phyloP scores from a whole-genome alignment of 2,797 vertebrate genomes.

The Lindbergichthys nudifrons region DNA sequence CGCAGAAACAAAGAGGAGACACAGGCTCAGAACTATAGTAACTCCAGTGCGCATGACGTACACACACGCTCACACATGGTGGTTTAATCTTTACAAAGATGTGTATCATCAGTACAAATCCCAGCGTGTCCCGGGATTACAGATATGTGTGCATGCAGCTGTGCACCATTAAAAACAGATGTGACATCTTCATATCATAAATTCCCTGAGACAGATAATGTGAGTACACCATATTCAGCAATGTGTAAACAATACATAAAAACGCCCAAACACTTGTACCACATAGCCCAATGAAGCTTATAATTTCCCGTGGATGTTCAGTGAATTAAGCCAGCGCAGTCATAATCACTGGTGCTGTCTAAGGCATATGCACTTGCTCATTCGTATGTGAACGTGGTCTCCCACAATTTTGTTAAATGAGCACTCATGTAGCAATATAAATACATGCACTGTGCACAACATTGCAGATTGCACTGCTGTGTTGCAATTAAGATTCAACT shows the following conservation, averaged over 20 bases:
- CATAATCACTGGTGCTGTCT: slow-evolving; percentile 52
- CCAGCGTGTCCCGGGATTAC: slow-evolving; percentile 77
- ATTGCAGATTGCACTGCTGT: slow-evolving; percentile 33
- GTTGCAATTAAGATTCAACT: slow-evolving; percentile 46
- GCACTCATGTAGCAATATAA: slow-evolving; percentile 26
- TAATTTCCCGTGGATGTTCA: slow-evolving; percentile 59
- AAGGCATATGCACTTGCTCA: slow-evolving; percentile 43
- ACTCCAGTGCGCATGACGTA: slow-evolving; percentile 43
- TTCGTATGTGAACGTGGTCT: slow-evolving; percentile 35
- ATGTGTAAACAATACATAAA: slow-evolving; percentile 68
- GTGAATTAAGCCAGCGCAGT: slow-evolving; percentile 45
- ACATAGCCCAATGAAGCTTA: slow-evolving; percentile 46
- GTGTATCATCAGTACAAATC: slow-evolving; percentile 83
- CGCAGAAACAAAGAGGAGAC: slow-evolving; percentile 77
- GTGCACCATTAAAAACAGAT: slow-evolving; percentile 81
- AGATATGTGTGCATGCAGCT: slow-evolving; percentile 74
- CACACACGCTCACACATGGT: slow-evolving; percentile 46
- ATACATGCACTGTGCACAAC: slow-evolving; percentile 22
- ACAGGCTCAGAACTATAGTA: slow-evolving; percentile 58
- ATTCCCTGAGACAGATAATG: slow-evolving; percentile 64
- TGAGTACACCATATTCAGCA: slow-evolving; percentile 55
- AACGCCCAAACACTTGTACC: slow-evolving; percentile 53
- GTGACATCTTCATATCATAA: slow-evolving; percentile 72
- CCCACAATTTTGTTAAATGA: slow-evolving; percentile 39
- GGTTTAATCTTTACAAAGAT: slow-evolving; percentile 83